Conservation (phyloP, 1,140 invertebrate species). For the Phymorhynchus buccinoides region DNA sequence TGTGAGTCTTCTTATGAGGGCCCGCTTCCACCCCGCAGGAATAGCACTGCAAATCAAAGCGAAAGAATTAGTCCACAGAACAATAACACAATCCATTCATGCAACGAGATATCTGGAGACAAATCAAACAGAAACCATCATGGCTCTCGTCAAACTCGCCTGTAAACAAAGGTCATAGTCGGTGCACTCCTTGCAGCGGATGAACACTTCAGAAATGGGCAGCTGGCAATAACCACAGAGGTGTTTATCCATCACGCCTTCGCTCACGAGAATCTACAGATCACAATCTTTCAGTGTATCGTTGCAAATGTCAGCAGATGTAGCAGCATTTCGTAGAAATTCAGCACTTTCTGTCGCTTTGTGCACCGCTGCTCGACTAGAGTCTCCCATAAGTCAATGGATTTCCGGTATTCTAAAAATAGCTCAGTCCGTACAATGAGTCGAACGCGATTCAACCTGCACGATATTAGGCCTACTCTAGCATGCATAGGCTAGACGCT, state of each 20-base stretch:
- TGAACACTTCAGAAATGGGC: conserved; percentile 87
- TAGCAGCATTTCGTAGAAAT: conserved; percentile 30
- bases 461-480: too few species aligned
- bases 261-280: conserved; percentile 1
- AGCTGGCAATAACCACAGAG: conserved; percentile 93
- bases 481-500: not conserved
- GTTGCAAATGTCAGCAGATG: conserved; percentile 24
- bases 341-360: conserved; percentile 44
- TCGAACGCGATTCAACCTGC: not conserved
- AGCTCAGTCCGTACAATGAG: not conserved
- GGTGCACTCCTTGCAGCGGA: conserved; percentile 88
- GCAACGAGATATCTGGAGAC: not conserved
- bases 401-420: conserved; percentile 43
- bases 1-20: conserved; percentile 89
- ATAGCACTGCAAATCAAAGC: conserved; percentile 86
- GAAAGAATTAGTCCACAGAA: conserved; percentile 27
- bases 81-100: conserved; percentile 19
- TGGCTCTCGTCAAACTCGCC: conserved; percentile 78
- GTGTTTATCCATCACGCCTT: conserved; percentile 80
- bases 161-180: conserved; percentile 87
- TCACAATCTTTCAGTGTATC: conserved; percentile 22
- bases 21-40: conserved; percentile 93
- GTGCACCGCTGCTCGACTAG: conserved; percentile 42
- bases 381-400: conserved; percentile 45
- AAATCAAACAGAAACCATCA: conserved; percentile 29